These are phyloP conservation scores for Cephus spinipes DNA, from an alignment of 2,888 invertebrate genomes.

Conservation along the genomic window DNA sequence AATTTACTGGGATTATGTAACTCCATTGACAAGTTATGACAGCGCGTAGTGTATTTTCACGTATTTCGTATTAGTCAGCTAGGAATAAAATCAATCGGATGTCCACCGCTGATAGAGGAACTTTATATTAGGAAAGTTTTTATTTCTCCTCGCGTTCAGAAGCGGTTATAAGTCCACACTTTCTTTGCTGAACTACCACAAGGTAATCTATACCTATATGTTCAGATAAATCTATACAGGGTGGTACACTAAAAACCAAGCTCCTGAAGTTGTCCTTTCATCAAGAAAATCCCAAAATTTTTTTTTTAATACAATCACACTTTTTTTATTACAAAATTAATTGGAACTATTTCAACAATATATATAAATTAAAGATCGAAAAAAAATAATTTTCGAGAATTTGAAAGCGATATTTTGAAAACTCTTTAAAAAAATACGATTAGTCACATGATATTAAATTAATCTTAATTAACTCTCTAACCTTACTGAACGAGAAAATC, in stretches of 20 bases:
- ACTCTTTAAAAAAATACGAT: background rate
- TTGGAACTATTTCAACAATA: too few species aligned
- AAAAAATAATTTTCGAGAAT: too few species aligned
- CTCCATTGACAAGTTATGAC: background rate
- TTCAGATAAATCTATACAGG: background rate
- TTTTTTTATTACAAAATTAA: background rate
- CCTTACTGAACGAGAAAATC: background rate
- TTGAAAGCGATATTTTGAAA: background rate
- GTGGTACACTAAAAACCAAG: background rate
- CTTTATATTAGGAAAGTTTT: slow-evolving; percentile 60
- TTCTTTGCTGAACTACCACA: slow-evolving; percentile 18
- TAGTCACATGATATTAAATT: too few species aligned
- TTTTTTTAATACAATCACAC: background rate
- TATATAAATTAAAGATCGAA: too few species aligned
- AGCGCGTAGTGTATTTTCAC: background rate
- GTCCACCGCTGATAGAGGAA: slow-evolving; percentile 44
- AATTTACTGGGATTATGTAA: background rate
- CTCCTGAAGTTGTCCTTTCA: background rate
- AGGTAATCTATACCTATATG: slow-evolving; percentile 18
- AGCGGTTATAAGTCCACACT: slow-evolving; percentile 35
- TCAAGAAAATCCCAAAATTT: background rate
- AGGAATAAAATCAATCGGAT: slow-evolving; percentile 45
- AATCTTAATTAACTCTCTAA: too few species aligned
- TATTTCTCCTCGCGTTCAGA: slow-evolving; percentile 43
- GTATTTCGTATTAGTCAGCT: slow-evolving; percentile 28